Evolutionary conservation across 2,888 invertebrate species (phyloP).

Genomic region (Ariolimax columbianus): DNA sequence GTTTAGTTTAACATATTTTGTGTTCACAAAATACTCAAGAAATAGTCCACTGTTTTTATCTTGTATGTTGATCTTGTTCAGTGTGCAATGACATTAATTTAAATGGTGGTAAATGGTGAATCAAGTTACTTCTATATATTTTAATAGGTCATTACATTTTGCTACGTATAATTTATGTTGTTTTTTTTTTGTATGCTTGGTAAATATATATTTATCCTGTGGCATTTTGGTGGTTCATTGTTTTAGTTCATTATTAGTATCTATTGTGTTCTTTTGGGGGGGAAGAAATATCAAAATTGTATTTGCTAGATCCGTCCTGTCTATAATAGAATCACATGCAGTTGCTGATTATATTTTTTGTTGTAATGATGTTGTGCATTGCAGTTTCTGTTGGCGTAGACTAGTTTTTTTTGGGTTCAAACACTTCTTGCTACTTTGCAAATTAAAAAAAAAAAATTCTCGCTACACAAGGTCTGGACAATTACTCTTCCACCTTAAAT

Average conservation of each 20-base stretch:
- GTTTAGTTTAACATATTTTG: too few relatives aligned
- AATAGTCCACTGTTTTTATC: too few relatives aligned
- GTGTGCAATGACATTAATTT: too few relatives aligned
- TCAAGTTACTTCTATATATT: not conserved
- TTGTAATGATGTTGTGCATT: constrained; percentile 12
- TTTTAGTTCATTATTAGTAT: not conserved
- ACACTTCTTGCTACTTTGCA: not conserved
- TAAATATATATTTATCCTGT: not conserved
- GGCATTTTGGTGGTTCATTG: not conserved
- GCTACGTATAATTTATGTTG: not conserved
- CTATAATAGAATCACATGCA: constrained; percentile 46
- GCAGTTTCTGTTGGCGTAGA: constrained; percentile 4
- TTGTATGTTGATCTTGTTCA: too few relatives aligned
- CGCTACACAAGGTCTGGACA: not conserved
- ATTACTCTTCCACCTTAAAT: constrained; percentile 27
- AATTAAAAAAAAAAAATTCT: not conserved
- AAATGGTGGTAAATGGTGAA: too few relatives aligned
- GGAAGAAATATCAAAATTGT: not conserved
- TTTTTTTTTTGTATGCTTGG: constrained; percentile 6
- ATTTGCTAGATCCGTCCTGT: constrained; percentile 47
- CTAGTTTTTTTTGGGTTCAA: not conserved
- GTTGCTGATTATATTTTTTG: constrained; percentile 1
- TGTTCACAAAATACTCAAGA: too few relatives aligned
- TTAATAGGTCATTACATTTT: not conserved
- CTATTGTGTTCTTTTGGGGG: not conserved